These are phyloP conservation scores for Centropus unirufus DNA, from an alignment of 2,113 vertebrate species.

Conservation along the genomic window DNA sequence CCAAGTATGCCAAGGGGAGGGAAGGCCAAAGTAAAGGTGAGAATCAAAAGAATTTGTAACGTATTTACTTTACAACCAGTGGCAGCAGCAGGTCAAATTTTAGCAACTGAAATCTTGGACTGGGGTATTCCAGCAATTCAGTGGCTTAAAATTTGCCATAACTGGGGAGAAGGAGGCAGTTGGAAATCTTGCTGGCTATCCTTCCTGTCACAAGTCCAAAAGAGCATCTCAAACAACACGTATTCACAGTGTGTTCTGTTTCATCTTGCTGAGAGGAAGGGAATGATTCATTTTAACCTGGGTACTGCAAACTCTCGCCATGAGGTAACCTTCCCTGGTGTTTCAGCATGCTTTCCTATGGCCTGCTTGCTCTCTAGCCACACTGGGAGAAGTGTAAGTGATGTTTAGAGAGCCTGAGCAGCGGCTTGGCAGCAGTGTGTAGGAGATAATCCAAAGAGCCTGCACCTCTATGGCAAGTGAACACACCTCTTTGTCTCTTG, in stretches of 20 bases:
- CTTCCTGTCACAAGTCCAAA: neutral
- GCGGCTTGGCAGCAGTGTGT: neutral
- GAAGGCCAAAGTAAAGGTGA: neutral
- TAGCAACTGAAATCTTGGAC: neutral
- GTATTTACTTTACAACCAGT: neutral
- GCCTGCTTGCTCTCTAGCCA: neutral
- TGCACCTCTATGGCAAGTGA: neutral
- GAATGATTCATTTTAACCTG: neutral
- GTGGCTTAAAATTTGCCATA: neutral
- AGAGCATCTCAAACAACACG: neutral
- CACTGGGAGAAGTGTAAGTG: neutral
- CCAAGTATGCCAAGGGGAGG: neutral
- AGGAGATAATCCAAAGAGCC: neutral
- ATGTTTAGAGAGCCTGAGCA: neutral
- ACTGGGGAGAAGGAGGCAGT: neutral
- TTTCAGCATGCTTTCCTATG: neutral
- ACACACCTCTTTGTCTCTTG: neutral
- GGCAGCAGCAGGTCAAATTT: neutral
- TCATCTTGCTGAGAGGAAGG: neutral
- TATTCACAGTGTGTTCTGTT: neutral
- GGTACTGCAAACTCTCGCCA: neutral
- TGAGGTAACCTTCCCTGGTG: neutral
- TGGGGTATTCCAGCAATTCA: fast-evolving
- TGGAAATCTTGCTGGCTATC: neutral
- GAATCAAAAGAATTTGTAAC: neutral